These are phyloP conservation scores for Zaprionus bogoriensis DNA, from an alignment of 2,888 invertebrate species.

Conservation along the genomic window DNA sequence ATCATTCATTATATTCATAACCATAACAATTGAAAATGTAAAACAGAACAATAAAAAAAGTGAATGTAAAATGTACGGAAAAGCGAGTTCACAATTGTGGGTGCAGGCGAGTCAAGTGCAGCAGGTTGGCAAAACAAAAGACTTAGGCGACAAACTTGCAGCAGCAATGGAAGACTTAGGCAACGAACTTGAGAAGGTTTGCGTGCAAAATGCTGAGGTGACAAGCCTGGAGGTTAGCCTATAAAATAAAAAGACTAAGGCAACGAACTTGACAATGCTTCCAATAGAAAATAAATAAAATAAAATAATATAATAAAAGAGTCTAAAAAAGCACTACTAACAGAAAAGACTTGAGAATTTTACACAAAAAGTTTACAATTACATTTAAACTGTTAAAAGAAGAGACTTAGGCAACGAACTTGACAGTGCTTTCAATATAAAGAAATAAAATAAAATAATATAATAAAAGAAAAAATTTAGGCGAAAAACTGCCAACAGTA, in stretches of 20 bases:
- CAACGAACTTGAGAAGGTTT: constrained; percentile 37
- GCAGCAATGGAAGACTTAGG: constrained; percentile 38
- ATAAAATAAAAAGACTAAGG: constrained; percentile 36
- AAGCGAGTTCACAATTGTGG: background rate
- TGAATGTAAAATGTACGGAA: constrained; percentile 77
- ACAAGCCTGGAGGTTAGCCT: too few species aligned
- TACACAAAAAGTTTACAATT: too few species aligned
- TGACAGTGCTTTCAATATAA: too few species aligned
- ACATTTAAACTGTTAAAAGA: too few species aligned
- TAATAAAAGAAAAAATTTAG: constrained; percentile 28
- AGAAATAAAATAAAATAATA: too few species aligned
- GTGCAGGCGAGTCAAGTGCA: too few species aligned
- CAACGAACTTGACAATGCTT: background rate
- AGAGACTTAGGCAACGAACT: constrained; percentile 22
- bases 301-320: too few species aligned
- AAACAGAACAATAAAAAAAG: constrained; percentile 74
- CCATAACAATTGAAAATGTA: constrained; percentile 76
- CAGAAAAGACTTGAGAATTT: too few species aligned
- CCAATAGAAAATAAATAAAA: too few species aligned
- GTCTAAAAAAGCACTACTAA: too few species aligned
- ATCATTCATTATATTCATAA: constrained; percentile 79
- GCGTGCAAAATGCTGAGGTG: background rate
- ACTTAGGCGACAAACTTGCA: background rate
- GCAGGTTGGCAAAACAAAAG: too few species aligned
- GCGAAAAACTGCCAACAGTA: constrained; percentile 43